Percentiles rank a stretch among this genome's conserved stretches.
phyloP scores from a whole-genome alignment of 2,113 vertebrate genomes.

The Vimba vimba region DNA sequence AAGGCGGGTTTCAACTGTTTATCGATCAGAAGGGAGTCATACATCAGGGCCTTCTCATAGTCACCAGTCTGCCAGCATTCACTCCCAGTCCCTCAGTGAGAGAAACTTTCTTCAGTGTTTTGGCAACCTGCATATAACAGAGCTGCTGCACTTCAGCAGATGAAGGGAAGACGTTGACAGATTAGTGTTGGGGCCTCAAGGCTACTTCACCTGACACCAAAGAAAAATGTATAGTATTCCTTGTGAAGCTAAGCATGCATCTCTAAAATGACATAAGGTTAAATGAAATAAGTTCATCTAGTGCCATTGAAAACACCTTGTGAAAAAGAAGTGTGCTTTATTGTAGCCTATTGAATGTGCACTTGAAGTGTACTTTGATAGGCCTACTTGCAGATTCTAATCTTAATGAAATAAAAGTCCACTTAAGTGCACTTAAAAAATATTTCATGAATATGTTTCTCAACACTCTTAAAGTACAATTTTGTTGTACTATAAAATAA shows the following conservation, averaged over 20 bases:
- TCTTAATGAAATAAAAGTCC: neutral
- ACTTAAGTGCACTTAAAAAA: neutral
- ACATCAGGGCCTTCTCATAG: conserved; percentile 32
- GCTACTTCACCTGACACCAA: conserved; percentile 55
- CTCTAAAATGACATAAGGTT: conserved; percentile 1
- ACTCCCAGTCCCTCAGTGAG: conserved; percentile 26
- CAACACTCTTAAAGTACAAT: too few relatives aligned
- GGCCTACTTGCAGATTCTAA: neutral
- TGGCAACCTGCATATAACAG: conserved; percentile 33
- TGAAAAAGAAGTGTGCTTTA: neutral
- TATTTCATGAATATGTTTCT: neutral
- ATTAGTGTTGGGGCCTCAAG: conserved; percentile 46
- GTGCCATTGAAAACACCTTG: neutral
- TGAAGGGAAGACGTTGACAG: conserved; percentile 34
- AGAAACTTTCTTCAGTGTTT: conserved; percentile 41
- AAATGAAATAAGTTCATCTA: neutral
- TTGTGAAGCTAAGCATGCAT: neutral
- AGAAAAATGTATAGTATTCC: conserved; percentile 60
- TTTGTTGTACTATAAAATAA: too few relatives aligned
- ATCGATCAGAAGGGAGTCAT: conserved; percentile 48
- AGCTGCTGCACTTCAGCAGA: conserved; percentile 27
- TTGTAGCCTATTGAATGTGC: neutral
- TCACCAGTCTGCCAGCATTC: conserved; percentile 27
- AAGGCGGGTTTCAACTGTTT: conserved; percentile 41
- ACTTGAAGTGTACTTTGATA: neutral